These are phyloP conservation scores for Neria commutata DNA, from an alignment of 2,888 invertebrate genomes.

Conservation along the genomic window DNA sequence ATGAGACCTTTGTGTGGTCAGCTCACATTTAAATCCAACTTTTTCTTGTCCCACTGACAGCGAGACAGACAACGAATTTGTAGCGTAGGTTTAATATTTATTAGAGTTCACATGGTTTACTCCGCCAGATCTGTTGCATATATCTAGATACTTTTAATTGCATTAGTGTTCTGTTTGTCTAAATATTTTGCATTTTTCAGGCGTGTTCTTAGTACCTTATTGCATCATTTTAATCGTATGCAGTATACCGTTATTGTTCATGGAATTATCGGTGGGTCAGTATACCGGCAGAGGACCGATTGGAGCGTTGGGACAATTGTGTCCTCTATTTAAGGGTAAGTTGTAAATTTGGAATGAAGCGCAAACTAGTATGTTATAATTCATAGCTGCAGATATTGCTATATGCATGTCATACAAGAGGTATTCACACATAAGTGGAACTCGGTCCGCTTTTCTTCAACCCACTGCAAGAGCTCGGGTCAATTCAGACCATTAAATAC, in stretches of 20 bases:
- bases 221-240: slow-evolving; percentile 89
- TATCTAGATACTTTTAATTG: too few relatives aligned
- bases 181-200: too few relatives aligned
- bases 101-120: too few relatives aligned
- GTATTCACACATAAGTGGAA: slow-evolving; percentile 33
- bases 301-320: slow-evolving; percentile 87
- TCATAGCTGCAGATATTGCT: slow-evolving; percentile 27
- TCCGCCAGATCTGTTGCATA: too few relatives aligned
- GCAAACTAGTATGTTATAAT: slow-evolving; percentile 30
- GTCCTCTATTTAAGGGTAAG: slow-evolving; percentile 90
- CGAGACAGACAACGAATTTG: too few relatives aligned
- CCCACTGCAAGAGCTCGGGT: too few relatives aligned
- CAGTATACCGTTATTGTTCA: slow-evolving; percentile 90
- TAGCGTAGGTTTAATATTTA: too few relatives aligned
- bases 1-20: too few relatives aligned
- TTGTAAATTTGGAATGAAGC: slow-evolving; percentile 27
- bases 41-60: too few relatives aligned
- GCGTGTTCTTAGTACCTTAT: slow-evolving; percentile 94
- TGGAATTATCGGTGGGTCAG: slow-evolving; percentile 93
- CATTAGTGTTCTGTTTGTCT: too few relatives aligned
- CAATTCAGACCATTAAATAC: too few relatives aligned
- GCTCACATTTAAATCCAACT: too few relatives aligned
- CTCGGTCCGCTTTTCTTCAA: slow-evolving; percentile 29
- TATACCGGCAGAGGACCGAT: slow-evolving; percentile 92
- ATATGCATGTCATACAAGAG: slow-evolving; percentile 39